phyloP scores from a whole-genome alignment of 1,140 invertebrate genomes.

The Pseudomyrmex pallidus region DNA sequence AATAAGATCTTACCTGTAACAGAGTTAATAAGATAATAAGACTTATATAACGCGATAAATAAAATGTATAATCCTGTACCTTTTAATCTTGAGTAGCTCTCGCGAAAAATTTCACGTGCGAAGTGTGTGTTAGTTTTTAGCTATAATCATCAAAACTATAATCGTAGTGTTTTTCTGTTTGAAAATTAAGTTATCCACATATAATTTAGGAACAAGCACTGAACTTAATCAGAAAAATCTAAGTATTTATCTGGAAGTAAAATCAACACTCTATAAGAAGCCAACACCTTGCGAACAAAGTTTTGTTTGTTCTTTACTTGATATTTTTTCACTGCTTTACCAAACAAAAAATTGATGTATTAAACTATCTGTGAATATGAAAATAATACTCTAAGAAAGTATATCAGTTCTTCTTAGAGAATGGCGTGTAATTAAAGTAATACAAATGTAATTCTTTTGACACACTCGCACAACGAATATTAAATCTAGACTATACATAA shows the following conservation, averaged over 20 bases:
- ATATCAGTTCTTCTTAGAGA: slow-evolving; percentile 22
- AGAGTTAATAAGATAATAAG: slow-evolving; percentile 42
- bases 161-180: background rate
- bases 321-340: background rate
- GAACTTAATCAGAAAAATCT: background rate
- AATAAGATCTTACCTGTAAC: slow-evolving; percentile 34
- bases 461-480: slow-evolving; percentile 25
- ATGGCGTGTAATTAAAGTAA: slow-evolving; percentile 1
- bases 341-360: background rate
- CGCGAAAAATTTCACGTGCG: background rate
- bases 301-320: background rate
- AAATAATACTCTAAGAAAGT: background rate
- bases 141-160: background rate
- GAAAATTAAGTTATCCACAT: background rate
- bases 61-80: slow-evolving; percentile 59
- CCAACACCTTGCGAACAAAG: background rate
- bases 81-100: slow-evolving; percentile 1
- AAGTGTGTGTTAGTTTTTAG: slow-evolving; percentile 2
- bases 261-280: too few species aligned
- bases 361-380: background rate
- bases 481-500: slow-evolving; percentile 52
- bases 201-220: background rate
- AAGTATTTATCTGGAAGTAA: background rate
- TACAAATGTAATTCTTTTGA: too few species aligned
- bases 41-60: slow-evolving; percentile 62